Base-by-base conservation (phyloP, 2,888 invertebrate species). In the Noctuana brunneofusca region DNA sequence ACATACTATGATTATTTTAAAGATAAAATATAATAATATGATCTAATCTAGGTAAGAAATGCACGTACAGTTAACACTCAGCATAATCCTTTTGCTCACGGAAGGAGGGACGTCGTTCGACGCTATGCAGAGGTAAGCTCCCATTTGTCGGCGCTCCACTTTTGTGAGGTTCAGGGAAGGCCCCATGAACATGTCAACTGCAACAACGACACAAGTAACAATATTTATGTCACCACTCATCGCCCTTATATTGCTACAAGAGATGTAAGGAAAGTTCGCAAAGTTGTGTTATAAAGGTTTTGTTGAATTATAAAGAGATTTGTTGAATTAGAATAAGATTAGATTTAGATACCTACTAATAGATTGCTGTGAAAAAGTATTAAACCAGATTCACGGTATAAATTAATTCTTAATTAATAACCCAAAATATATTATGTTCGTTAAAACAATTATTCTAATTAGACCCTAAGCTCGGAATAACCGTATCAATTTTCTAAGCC, bases 51-150 rank as follows among this genome's bases (percentile, higher is more conserved):
- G n/a, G n/a, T n/a, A n/a, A n/a, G n/a, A n/a, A n/a, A n/a, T n/a
- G n/a, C n/a, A 95, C 96, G 96, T 91, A 96, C 96, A 96, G 78
- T 94, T 94, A 54, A 96, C 94, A 74, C 93, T 94, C 46, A 96
- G 93, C 80, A 94, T 93, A 69, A 96, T 95, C 67, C 95, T 84
- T 78, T 95, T 95, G 88, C 94, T 95, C 68, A 94, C 95, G 5
- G 95, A 93, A 0, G 95, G 95, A 0, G 95, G 95, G 38, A 96
- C 95, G 69, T 94, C 95, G 78, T 96, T 96, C 69, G 92, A 93
- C 1, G 96, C 95, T 72, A 95, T 95, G 86, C 96, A 96, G 72
- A 95, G 92, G 81, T 95, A 96, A 30, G 95, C 93, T 18, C 95
- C 95, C 93, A 95, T 95, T 84, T 96, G 95, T 65, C 93, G 92